phyloP scores from a whole-genome alignment of 2,888 invertebrate species.

The Himalopsyche kuldschensis region DNA sequence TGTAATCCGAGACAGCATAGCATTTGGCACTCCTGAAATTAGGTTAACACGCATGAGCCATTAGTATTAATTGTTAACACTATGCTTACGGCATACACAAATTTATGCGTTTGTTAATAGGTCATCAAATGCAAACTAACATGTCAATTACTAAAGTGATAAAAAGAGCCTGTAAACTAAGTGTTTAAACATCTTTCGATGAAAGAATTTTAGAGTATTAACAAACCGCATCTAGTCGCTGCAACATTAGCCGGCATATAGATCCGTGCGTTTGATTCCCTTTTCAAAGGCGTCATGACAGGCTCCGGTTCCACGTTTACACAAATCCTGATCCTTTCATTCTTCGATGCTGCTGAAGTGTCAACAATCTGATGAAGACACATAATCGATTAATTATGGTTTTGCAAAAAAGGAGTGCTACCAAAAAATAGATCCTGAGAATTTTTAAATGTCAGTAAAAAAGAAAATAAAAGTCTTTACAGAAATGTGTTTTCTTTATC shows the following conservation, averaged over 20 bases:
- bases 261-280: constrained; percentile 45
- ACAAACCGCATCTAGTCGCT: constrained; percentile 61
- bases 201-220: background rate
- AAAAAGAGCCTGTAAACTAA: too few species aligned
- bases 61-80: background rate
- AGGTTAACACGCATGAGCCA: background rate
- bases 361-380: constrained; percentile 57
- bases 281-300: constrained; percentile 45
- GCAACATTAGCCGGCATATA: constrained; percentile 62
- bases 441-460: too few species aligned
- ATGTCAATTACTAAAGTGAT: too few species aligned
- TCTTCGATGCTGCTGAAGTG: constrained; percentile 55
- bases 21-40: constrained; percentile 63
- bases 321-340: constrained; percentile 63
- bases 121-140: too few species aligned
- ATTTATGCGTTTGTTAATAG: too few species aligned
- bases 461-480: too few species aligned
- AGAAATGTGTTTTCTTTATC: too few species aligned
- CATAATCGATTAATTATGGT: background rate
- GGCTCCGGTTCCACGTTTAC: constrained; percentile 60
- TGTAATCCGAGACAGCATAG: constrained; percentile 82
- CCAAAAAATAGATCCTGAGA: too few species aligned
- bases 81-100: too few species aligned
- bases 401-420: background rate
- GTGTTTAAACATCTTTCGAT: background rate